A percentile compares a stretch with the other conserved stretches of the same genome.
phyloP scores from a whole-genome alignment of 2,888 invertebrate species.

The Leucoma salicis region DNA sequence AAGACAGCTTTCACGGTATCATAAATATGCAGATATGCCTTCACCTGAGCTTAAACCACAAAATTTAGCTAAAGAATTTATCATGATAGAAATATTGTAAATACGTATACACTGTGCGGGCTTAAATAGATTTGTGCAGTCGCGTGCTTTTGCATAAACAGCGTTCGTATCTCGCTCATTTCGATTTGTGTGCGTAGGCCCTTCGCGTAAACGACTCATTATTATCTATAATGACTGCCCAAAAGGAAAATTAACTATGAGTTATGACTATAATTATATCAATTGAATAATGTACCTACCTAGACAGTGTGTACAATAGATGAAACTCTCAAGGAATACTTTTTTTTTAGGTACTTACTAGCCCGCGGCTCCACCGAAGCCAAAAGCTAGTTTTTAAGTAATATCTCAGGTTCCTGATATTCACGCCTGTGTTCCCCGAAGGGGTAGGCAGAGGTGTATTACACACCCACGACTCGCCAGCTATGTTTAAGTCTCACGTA shows the following conservation, averaged over 20 bases:
- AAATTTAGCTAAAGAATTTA: conserved; percentile 77
- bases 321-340: no score
- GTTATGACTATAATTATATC: conserved; percentile 27
- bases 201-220: conserved; percentile 55
- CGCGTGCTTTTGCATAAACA: conserved; percentile 75
- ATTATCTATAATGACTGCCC: conserved; percentile 53
- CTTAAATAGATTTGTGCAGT: conserved; percentile 70
- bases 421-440: no score
- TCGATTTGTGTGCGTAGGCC: conserved; percentile 58
- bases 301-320: no score
- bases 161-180: conserved; percentile 50
- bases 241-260: conserved; percentile 31
- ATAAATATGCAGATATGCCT: conserved; percentile 81
- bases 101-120: conserved; percentile 66
- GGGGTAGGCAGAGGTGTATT: no score
- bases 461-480: no score
- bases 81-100: conserved; percentile 79
- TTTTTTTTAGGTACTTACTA: no score
- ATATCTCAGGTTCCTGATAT: no score
- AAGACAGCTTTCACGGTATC: conserved; percentile 72
- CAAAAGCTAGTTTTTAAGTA: no score
- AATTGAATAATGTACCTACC: conserved; percentile 18
- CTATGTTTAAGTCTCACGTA: no score
- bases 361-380: no score
- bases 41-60: conserved; percentile 76